These are phyloP conservation scores for Pantala flavescens DNA, from an alignment of 1,140 invertebrate species.

Conservation along the genomic window DNA sequence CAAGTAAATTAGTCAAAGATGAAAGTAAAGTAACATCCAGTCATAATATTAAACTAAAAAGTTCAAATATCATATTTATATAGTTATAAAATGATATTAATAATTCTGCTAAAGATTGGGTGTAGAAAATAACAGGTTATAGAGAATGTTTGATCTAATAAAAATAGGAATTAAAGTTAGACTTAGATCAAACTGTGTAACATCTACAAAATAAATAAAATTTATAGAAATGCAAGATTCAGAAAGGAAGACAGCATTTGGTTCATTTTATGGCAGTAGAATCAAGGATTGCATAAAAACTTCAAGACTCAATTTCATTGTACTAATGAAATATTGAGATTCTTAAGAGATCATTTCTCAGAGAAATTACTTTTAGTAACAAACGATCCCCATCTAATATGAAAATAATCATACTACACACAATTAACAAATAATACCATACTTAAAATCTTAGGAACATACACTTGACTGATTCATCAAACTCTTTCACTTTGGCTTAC, in stretches of 20 bases:
- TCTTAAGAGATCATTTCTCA: neutral
- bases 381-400: neutral
- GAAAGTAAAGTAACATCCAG: no score
- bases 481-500: neutral
- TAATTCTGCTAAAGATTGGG: no score
- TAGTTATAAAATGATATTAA: no score
- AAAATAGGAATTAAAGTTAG: neutral
- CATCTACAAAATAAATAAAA: neutral
- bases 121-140: no score
- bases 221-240: neutral
- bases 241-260: neutral
- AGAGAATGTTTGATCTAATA: neutral
- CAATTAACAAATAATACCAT: neutral
- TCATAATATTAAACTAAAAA: no score
- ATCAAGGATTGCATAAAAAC: neutral
- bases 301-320: no score
- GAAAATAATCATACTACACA: neutral
- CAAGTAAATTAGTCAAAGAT: no score
- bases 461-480: neutral
- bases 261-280: neutral
- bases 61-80: no score
- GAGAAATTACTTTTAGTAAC: neutral
- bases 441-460: neutral
- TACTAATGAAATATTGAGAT: no score
- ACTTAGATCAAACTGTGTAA: neutral